Base-by-base conservation (phyloP, 2,888 invertebrate species). In the Tinea trinotella region DNA sequence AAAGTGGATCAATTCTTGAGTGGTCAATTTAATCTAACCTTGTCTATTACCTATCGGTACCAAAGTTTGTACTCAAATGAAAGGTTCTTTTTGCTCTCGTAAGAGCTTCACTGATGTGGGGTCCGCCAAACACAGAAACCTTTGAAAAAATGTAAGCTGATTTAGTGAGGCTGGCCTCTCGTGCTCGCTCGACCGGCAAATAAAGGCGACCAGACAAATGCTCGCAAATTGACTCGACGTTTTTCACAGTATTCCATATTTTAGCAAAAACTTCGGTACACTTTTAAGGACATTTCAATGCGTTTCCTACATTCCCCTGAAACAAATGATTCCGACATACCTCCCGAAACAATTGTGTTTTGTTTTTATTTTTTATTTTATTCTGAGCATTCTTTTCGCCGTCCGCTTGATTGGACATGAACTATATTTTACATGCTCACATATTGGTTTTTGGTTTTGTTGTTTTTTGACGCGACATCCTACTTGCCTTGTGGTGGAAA, bases 121-220 rank as follows among this genome's bases (percentile, higher is more conserved):
- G 70, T 69, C 72, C 74, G 75, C 73, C 79, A 80, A 81, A 80
- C 75, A 72, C 78, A 81, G 79, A 73, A 72, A 72, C 79, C 79
- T 79, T 83, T 78, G 77, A 78, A 82, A 81, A 82, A 82, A 77
- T 79, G 74, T 81, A 82, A 82, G 82, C 82, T 82, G 82, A 81
- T 83, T 82, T 83, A 82, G 79, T 75, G 80, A 71, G 67, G 71
- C 74, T 65, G 71, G 68, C 69, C 73, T 73, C 74, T 73, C 69
- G 72, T 70, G 74, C 62, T 64, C 79, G 67, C 71, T 76, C 78
- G 74, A 67, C 80, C 80, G 79, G 74, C 77, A 84, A 84, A 82
- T 81, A 83, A 82, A 83, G 78, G 79, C 79, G 74, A 76, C 79
- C 79, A 81, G 82, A 82, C 81, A 82, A 83, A 83, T 82, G 80